Evolutionary conservation across 2,113 vertebrate genomes (phyloP), one percentile per base, ranked within the genome.

Genomic region (Puma concolor): DNA sequence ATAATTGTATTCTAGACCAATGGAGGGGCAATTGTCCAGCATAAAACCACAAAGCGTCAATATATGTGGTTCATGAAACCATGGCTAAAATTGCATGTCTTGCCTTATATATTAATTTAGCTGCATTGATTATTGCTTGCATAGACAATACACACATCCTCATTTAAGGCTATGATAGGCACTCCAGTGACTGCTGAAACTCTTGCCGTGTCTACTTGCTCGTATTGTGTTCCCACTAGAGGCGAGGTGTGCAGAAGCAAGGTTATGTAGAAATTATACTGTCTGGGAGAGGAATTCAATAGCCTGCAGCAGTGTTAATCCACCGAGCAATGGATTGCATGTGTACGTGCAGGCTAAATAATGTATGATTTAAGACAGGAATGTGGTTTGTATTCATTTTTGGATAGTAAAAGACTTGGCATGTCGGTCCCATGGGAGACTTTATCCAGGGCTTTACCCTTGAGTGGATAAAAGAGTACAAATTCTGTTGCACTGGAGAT

Each of bases 381-480:
- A 82, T 96, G n/a, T 81, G 71, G 52, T 97, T 5, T 7, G 60
- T 69, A 92, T 96, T 98, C 96, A 97, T 97, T 72, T 88, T 97
- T 33, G 4, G 33, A 90, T 93, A 96, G 81, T 88, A 95, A 95
- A 96, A 98, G 95, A 97, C 88, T 97, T 97, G 97, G 38, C 15
- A 13, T 95, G 71, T 90, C 0, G 2, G 2, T 96, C 86, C 88
- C 98, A n/a, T 71, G 94, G 88, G 97, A 69, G 95, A 97, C 54
- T 94, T 93, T 97, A 98, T 98, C 94, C 97, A 98, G 93, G 96
- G 93, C 77, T 94, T 98, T 97, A 93, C 94, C 97, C 97, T 97
- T 94, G 98, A 98, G 97, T 98, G 93, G 81, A 97, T 98, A 96
- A 98, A 98, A 98, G 92, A 98, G 91, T 97, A 98, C 96, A 98